Base-by-base conservation (phyloP, 2,888 invertebrate species). In the Galerucella nymphaeae region DNA sequence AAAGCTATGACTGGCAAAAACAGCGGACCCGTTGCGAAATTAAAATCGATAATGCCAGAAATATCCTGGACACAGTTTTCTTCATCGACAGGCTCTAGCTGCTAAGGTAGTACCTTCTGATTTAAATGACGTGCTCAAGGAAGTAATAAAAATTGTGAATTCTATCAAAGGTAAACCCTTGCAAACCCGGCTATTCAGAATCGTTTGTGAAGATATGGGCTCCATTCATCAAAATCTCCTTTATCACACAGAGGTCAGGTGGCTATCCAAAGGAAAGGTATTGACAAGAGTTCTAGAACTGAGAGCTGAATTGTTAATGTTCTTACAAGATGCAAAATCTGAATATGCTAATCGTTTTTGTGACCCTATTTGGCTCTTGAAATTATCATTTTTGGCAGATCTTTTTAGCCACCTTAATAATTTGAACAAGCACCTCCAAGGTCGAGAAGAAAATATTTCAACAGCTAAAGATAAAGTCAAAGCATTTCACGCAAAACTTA, bases 1-100 rank as follows among this genome's bases (percentile, higher is more conserved):
- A 80, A 79, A 79, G 79, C 79, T 73, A 80, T 80, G 79, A 80
- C 78, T 77, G 79, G 79, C 66, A 23, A 75, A 73, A 79, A 78
- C 69, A 77, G 76, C 71, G 80, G 80, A 76, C 75, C 80, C 71
- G 58, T 79, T 77, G 23, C 23, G 23, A 79, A 67, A 76, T 72
- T 80, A 75, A 80, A 80, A 79, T 62, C 70, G 73, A 73, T 78
- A 76, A 81, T 80, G 76, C 79, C 76, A 78, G 76, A 79, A 57
- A 68, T 63, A 41, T 76, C 63, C 57, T 79, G 77, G 75, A 71
- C 70, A 71, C 72, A 76, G 61, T 79, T 77, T 67, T 80, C 78
- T 74, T 80, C n/a, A 50, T 50, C n/a, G 50, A 50, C n/a, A 50
- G 8, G 16, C 50, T 50, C 50, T 50, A 50, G 50, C 50, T 50